Base-by-base conservation (phyloP, 1,140 invertebrate species). In the Condylostylus longicornis region DNA sequence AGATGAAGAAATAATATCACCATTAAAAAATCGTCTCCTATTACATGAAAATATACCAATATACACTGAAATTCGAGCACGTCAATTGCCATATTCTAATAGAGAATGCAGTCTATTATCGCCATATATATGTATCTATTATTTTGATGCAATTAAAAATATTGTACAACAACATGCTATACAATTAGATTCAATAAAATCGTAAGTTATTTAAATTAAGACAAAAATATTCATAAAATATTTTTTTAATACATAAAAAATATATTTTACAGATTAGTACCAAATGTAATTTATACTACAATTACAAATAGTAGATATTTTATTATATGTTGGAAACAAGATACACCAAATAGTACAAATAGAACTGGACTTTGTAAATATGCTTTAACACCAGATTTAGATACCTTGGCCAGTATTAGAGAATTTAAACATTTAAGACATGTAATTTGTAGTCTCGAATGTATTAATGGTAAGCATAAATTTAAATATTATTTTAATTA, bases 301-400 rank as follows among this genome's bases (percentile, higher is more conserved):
- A 54, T 58, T 14, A 31, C 42, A 0, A 53, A 56, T 15, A 56
- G 53, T 4, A 43, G 55, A 0, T 58, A 58, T 37, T 58, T 58
- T 46, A 45, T 58, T 0, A 50, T 58, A 51, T 49, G 53, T 10
- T 56, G 49, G 48, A 51, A 53, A 29, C 53, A 58, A 23, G 53
- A 56, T 34, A 20, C 45, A 12, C 32, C 45, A 6, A 40, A 54
- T 29, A 53, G 53, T 7, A 56, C 46, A 30, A 42, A 46, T 2
- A 43, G 51, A 2, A 43, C 55, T 4, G 55, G 55, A n/a, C 43
- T 58, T 3, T 58, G 55, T 40, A 58, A 58, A 22, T 58, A 58
- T 38, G 51, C 55, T n/a, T 37, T 58, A 15, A 56, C 55, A 5
- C 55, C 55, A 4, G 44, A 49, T 13, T 27, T 58, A 15, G 53